Percentiles rank a stretch among this genome's conserved stretches.
phyloP scores from a whole-genome alignment of 53 echinoderm and acorn worm genomes.

The Zoroaster sp. region DNA sequence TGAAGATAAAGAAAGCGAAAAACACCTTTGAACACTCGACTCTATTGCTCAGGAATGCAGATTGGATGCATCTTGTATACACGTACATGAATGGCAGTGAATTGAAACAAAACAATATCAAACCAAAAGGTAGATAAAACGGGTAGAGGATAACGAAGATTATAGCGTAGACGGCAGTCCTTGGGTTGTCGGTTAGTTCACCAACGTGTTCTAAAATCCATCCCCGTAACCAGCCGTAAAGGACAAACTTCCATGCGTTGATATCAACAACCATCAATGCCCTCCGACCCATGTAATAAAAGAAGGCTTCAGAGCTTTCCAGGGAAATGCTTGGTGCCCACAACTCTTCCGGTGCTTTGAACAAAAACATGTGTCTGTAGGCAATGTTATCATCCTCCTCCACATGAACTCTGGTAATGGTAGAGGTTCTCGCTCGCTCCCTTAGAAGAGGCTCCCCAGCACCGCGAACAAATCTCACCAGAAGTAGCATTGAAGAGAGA shows the following conservation, averaged over 20 bases:
- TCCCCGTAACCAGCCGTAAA: conserved; percentile 28
- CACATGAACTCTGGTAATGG: not conserved
- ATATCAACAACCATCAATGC: conserved; percentile 41
- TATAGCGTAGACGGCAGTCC: conserved; percentile 4
- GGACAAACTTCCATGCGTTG: conserved; percentile 19
- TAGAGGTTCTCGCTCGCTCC: conserved; percentile 46
- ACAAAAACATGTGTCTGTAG: conserved; percentile 40
- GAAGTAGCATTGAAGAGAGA: conserved; percentile 43
- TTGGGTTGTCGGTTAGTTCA: not conserved
- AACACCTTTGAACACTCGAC: conserved; percentile 40
- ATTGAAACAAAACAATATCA: conserved; percentile 53
- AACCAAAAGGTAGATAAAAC: not conserved
- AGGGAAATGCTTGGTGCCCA: conserved; percentile 27
- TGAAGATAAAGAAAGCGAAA: conserved; percentile 47
- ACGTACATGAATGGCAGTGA: conserved; percentile 75
- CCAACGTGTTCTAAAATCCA: not conserved
- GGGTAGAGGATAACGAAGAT: conserved; percentile 47
- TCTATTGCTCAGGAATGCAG: conserved; percentile 22
- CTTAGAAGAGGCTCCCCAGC: conserved; percentile 50
- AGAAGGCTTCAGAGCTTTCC: conserved; percentile 16
- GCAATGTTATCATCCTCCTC: conserved; percentile 3
- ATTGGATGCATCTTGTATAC: conserved; percentile 60
- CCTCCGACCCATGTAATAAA: conserved; percentile 42
- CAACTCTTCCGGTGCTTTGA: conserved; percentile 14
- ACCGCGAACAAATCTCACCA: conserved; percentile 56